phyloP scores from a whole-genome alignment of 2,113 vertebrate species.

The Megaleporinus macrocephalus region DNA sequence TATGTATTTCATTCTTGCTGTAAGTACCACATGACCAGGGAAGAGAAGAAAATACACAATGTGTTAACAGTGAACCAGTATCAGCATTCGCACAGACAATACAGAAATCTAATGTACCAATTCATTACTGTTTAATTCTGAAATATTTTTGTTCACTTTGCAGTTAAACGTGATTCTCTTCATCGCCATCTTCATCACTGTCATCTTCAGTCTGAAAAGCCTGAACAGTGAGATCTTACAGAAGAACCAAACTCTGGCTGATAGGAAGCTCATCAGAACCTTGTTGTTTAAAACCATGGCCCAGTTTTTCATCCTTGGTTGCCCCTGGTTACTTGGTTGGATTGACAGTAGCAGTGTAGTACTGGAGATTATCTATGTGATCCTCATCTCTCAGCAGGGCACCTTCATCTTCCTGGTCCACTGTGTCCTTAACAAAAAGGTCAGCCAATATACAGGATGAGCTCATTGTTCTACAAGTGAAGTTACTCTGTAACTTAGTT shows the following conservation, averaged over 20 bases:
- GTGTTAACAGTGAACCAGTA: too few relatives aligned
- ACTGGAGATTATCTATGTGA: background rate
- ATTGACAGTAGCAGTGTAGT: background rate
- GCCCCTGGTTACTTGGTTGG: conserved; percentile 24
- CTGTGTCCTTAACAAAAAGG: conserved; percentile 38
- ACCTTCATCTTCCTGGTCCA: conserved; percentile 39
- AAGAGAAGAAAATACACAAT: too few relatives aligned
- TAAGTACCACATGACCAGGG: too few relatives aligned
- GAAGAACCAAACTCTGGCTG: background rate
- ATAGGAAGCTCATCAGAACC: background rate
- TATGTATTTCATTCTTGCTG: too few relatives aligned
- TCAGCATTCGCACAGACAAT: too few relatives aligned
- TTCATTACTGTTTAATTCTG: too few relatives aligned
- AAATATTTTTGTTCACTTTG: background rate
- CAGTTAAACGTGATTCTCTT: conserved; percentile 16
- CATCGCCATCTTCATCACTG: background rate
- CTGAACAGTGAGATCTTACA: background rate
- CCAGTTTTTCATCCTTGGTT: conserved; percentile 30
- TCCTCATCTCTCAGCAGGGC: conserved; percentile 35
- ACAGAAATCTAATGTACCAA: too few relatives aligned
- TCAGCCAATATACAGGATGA: too few relatives aligned
- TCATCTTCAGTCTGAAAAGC: background rate
- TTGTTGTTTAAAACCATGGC: background rate
- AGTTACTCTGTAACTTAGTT: too few relatives aligned
- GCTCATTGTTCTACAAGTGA: too few relatives aligned